phyloP scores from a whole-genome alignment of 2,888 invertebrate genomes.

The Blera fallax region DNA sequence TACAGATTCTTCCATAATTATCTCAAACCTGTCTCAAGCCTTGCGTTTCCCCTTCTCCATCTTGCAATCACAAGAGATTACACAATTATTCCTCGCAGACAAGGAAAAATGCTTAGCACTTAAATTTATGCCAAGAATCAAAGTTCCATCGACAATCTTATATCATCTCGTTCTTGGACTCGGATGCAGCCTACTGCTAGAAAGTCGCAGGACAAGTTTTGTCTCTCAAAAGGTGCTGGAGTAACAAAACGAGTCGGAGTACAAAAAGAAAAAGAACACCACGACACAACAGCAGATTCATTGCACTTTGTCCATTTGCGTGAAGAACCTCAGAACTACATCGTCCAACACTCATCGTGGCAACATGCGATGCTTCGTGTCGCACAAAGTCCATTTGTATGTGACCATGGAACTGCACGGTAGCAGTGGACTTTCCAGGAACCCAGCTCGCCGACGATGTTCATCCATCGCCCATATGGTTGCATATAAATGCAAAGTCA shows the following conservation, averaged over 20 bases:
- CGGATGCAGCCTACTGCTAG: constrained; percentile 22
- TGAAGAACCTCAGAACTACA: constrained; percentile 36
- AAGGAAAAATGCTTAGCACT: constrained; percentile 25
- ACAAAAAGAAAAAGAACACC: constrained; percentile 11
- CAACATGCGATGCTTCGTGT: constrained; percentile 48
- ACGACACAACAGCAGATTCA: constrained; percentile 27
- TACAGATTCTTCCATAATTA: not conserved
- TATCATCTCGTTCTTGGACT: constrained; percentile 48
- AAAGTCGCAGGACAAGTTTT: constrained; percentile 65
- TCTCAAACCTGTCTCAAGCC: not conserved
- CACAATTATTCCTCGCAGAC: constrained; percentile 40
- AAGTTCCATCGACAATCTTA: constrained; percentile 57
- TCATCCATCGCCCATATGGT: not conserved
- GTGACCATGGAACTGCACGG: constrained; percentile 33
- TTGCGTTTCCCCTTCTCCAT: not conserved
- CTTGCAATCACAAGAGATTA: constrained; percentile 35
- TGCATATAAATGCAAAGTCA: constrained; percentile 37
- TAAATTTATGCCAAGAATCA: constrained; percentile 58
- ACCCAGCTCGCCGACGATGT: not conserved
- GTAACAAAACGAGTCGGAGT: constrained; percentile 38
- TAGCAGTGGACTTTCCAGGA: constrained; percentile 45
- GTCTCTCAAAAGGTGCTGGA: constrained; percentile 28
- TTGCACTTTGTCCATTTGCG: constrained; percentile 57
- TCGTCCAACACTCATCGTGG: constrained; percentile 45
- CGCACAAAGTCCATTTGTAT: not conserved